Conservation (phyloP, 2,797 vertebrate genomes). For the Rhincodon typus region DNA sequence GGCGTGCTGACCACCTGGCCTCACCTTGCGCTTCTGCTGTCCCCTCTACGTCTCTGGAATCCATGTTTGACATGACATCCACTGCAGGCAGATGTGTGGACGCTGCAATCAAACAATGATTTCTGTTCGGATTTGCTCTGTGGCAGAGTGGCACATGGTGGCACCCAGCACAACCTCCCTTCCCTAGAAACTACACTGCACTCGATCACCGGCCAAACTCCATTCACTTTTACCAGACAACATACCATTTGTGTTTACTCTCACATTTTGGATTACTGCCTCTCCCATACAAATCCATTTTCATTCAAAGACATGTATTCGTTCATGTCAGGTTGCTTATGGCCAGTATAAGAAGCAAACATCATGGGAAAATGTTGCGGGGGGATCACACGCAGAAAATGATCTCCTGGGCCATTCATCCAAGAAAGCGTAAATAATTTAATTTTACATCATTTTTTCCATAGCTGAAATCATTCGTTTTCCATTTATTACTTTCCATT, state of each 20-base stretch:
- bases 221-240: neutral
- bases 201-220: neutral
- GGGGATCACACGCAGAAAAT: neutral
- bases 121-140: neutral
- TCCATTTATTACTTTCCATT: conserved; percentile 64
- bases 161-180: neutral
- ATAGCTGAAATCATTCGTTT: conserved; percentile 80
- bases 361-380: neutral
- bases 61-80: conserved; percentile 54
- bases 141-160: neutral
- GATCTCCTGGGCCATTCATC: neutral
- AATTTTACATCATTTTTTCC: conserved; percentile 42
- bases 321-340: neutral
- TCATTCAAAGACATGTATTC: neutral
- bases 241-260: neutral
- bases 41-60: conserved; percentile 66
- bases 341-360: neutral
- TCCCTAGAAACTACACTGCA: neutral
- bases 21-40: conserved; percentile 44
- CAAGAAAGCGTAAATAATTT: neutral
- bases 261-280: neutral
- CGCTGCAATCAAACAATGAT: conserved; percentile 48
- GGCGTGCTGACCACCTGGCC: conserved; percentile 79
- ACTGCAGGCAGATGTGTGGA: conserved; percentile 59
- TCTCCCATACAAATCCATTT: neutral